Conservation (phyloP, 2,888 invertebrate species). For the Sphaeridia pumilis region DNA sequence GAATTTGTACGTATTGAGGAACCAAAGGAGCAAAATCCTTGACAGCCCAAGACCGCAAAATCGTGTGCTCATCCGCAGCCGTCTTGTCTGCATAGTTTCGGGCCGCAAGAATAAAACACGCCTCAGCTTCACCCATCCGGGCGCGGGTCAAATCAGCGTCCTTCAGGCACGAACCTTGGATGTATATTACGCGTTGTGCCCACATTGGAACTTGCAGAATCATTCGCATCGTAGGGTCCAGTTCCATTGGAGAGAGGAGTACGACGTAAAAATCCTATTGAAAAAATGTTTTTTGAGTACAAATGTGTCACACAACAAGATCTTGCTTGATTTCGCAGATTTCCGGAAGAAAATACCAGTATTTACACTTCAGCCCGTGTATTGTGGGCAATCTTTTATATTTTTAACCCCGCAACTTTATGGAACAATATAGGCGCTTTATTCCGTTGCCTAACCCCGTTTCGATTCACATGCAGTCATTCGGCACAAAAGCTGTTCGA, state of each 20-base stretch:
- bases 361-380: too few species aligned
- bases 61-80: constrained; percentile 72
- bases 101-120: constrained; percentile 91
- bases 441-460: too few species aligned
- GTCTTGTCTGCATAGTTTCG: constrained; percentile 92
- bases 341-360: too few species aligned
- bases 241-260: constrained; percentile 88
- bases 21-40: constrained; percentile 92
- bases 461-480: too few species aligned
- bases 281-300: too few species aligned
- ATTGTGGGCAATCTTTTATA: too few species aligned
- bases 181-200: constrained; percentile 50
- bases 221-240: constrained; percentile 96
- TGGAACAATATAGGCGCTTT: too few species aligned
- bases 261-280: constrained; percentile 84
- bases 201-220: constrained; percentile 65
- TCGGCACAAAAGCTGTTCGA: too few species aligned
- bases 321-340: too few species aligned
- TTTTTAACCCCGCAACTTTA: too few species aligned
- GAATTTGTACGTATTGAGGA: constrained; percentile 90
- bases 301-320: too few species aligned
- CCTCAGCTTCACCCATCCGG: constrained; percentile 92
- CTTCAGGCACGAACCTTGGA: constrained; percentile 90
- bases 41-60: constrained; percentile 87
- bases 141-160: constrained; percentile 90